Evolutionary conservation across 2,113 vertebrate species (phyloP).

Genomic region (Anarrhichthys ocellatus): DNA sequence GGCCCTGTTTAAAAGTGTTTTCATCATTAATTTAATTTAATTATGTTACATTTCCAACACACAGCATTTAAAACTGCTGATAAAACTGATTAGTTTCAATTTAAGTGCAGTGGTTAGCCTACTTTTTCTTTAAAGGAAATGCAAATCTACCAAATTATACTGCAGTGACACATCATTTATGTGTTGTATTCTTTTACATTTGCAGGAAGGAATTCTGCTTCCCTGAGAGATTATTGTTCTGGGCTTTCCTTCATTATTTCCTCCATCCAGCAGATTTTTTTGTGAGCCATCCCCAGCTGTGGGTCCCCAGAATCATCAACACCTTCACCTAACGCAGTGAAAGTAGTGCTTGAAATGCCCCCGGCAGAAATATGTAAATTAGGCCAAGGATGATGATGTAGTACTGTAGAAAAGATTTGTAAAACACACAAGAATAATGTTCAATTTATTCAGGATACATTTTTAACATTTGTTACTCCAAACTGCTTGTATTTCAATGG

Average conservation of each 20-base stretch:
- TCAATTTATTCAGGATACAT: conserved; percentile 33
- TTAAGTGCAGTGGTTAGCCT: background rate
- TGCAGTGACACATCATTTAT: conserved; percentile 13
- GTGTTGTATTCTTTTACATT: conserved; percentile 8
- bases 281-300: conserved; percentile 1
- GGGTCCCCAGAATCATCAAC: conserved; percentile 24
- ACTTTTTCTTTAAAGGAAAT: background rate
- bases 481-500: background rate
- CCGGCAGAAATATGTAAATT: conserved; percentile 42
- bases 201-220: background rate
- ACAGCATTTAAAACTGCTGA: background rate
- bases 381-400: conserved; percentile 28
- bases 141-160: background rate
- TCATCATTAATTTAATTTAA: background rate
- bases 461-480: conserved; percentile 6
- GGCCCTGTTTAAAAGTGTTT: background rate
- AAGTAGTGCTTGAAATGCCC: conserved; percentile 49
- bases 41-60: background rate
- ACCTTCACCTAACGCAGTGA: conserved; percentile 35
- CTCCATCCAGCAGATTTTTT: conserved; percentile 35
- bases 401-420: conserved; percentile 32
- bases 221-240: conserved; percentile 17
- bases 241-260: conserved; percentile 41
- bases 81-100: background rate
- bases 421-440: conserved; percentile 30